These are phyloP conservation scores for Phrynocephalus forsythii DNA, from an alignment of 2,797 vertebrate species.

Conservation along the genomic window DNA sequence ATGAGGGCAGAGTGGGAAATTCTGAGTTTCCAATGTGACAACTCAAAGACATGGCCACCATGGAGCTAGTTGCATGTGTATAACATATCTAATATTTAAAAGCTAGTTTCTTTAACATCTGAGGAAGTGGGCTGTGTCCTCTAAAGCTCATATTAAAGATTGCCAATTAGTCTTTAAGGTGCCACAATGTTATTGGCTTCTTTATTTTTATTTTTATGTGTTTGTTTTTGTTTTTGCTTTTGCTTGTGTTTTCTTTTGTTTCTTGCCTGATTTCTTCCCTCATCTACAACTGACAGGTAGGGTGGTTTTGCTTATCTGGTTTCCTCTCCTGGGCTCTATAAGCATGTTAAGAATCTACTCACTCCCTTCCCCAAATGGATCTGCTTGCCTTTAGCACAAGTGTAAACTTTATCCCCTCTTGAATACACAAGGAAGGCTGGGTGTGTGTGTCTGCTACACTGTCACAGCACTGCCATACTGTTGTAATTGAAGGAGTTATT, in stretches of 20 bases:
- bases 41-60: fast-evolving
- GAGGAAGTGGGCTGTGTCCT: too few relatives aligned
- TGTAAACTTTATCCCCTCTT: neutral
- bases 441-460: neutral
- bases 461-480: neutral
- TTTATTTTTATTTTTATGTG: too few relatives aligned
- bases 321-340: neutral
- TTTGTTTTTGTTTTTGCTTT: too few relatives aligned
- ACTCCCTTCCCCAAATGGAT: neutral
- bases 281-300: neutral
- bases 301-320: neutral
- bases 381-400: neutral
- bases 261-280: too few relatives aligned
- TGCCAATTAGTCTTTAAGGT: too few relatives aligned
- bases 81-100: neutral
- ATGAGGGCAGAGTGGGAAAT: neutral
- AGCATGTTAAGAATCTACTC: neutral
- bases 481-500: neutral
- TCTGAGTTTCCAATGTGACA: neutral
- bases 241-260: too few relatives aligned
- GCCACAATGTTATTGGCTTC: too few relatives aligned
- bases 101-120: neutral
- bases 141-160: too few relatives aligned
- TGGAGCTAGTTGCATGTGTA: neutral
- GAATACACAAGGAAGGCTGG: neutral